Base-by-base conservation (phyloP, 2,888 invertebrate genomes). In the Tetheella fluctuosa region DNA sequence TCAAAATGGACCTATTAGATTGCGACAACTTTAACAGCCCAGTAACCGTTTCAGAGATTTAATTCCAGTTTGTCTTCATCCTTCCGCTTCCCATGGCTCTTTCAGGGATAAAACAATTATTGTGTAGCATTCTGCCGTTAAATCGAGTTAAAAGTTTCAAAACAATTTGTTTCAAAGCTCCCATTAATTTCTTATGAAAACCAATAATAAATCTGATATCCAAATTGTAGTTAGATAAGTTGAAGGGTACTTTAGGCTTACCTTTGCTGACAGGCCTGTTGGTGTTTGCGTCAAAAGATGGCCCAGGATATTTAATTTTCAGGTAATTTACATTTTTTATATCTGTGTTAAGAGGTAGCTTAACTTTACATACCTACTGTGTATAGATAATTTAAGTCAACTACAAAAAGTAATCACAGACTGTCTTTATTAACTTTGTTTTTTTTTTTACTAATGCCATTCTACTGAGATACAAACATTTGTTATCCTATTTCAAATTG, bases 71-170 rank as follows among this genome's bases (percentile, higher is more conserved):
- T 42, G n/a, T 17, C n/a, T 48, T 10, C 48, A 20, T 39, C n/a
- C n/a, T 15, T 20, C 48, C n/a, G 17, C 2, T 20, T 1, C 48
- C 20, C 17, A 48, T 48, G 10, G 48, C 48, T 20, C 48, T 48
- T 20, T 48, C 48, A 20, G 48, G 48, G 48, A 48, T 48, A 10
- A 39, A 39, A 48, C 48, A 48, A 48, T 48, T 48, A 48, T 48
- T 48, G 48, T 48, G 10, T 48, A 48, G 20, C 48, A 20, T n/a
- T 48, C 48, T 10, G 17, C 48, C 48, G 48, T 48, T 48, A 48
- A 48, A 48, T 48, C 7, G 48, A 20, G 48, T 48, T 48, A 20
- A 20, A 48, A 48, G 10, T 20, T 48, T 48, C 48, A 48, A 48
- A 48, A 48, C 48, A 48, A 42, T 48, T 48, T 48, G 48, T 20